A percentile compares a stretch with the other conserved stretches of the same genome.
These are phyloP conservation scores for Astyanax mexicanus DNA, from an alignment of 2,797 vertebrate genomes.

Conservation along the genomic window DNA sequence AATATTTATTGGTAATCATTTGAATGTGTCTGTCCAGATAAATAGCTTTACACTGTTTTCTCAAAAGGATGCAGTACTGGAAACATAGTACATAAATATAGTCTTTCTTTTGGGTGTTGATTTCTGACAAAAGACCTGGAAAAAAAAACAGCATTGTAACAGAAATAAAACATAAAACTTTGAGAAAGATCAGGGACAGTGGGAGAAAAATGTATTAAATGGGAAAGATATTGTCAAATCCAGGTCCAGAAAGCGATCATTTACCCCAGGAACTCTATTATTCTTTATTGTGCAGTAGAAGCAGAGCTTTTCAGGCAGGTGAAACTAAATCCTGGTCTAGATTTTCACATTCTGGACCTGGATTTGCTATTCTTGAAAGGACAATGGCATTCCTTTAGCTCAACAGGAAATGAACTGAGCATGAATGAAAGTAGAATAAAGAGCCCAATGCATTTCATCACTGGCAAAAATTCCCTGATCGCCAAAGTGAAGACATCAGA, in stretches of 20 bases:
- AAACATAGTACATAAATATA: neutral
- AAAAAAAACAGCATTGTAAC: conserved; percentile 26
- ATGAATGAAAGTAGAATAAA: neutral
- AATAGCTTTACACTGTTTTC: neutral
- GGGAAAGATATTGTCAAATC: neutral
- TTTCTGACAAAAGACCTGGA: conserved; percentile 1
- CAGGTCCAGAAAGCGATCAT: too few relatives aligned
- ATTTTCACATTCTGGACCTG: too few relatives aligned
- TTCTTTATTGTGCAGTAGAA: too few relatives aligned
- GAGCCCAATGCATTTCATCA: too few relatives aligned
- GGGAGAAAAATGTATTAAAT: neutral
- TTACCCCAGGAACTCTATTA: too few relatives aligned
- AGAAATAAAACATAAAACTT: conserved; percentile 27
- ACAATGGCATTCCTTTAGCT: too few relatives aligned
- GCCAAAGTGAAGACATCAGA: neutral
- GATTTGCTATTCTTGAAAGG: too few relatives aligned
- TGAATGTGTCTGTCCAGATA: neutral
- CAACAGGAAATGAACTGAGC: too few relatives aligned
- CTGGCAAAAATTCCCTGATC: neutral
- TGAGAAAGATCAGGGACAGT: neutral
- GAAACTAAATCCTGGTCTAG: too few relatives aligned
- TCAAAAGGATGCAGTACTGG: neutral
- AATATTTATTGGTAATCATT: too few relatives aligned
- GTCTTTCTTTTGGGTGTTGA: neutral
- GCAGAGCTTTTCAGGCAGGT: too few relatives aligned